Evolutionary conservation across 2,888 invertebrate species (phyloP).

Genomic region (Callimorpha dominula): DNA sequence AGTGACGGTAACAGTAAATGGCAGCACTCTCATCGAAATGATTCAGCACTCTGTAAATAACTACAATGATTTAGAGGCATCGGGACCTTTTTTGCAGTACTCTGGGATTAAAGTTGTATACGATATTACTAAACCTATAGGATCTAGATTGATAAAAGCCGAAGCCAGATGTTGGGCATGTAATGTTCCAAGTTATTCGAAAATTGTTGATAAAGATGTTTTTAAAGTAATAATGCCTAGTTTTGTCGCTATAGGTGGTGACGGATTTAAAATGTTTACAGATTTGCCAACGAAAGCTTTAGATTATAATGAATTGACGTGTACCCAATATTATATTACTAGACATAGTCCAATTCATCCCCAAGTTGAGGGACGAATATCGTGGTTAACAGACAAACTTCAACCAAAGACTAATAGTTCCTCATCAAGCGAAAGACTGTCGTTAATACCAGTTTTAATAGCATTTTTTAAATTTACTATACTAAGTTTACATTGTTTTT

Average conservation of each 20-base stretch:
- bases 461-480: background rate
- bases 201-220: conserved; percentile 80
- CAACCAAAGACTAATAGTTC: background rate
- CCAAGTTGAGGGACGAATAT: conserved; percentile 85
- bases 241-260: conserved; percentile 91
- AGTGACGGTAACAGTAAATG: conserved; percentile 89
- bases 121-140: conserved; percentile 87
- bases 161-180: conserved; percentile 90
- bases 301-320: conserved; percentile 82
- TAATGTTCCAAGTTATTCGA: conserved; percentile 86
- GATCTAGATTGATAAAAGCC: conserved; percentile 89
- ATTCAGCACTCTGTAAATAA: conserved; percentile 88
- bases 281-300: conserved; percentile 68
- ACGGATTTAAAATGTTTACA: conserved; percentile 88
- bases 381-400: background rate
- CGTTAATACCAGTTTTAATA: conserved; percentile 2
- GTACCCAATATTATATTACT: conserved; percentile 86
- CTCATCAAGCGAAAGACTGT: background rate
- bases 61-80: conserved; percentile 76
- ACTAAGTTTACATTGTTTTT: background rate
- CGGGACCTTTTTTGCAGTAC: conserved; percentile 89
- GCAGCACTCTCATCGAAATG: conserved; percentile 79
- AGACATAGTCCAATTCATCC: conserved; percentile 78
- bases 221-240: conserved; percentile 89
- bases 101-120: conserved; percentile 82